Evolutionary conservation across 1,140 invertebrate species (phyloP), one percentile per base, ranked within the genome.

Genomic region (Brachionus sp.): DNA sequence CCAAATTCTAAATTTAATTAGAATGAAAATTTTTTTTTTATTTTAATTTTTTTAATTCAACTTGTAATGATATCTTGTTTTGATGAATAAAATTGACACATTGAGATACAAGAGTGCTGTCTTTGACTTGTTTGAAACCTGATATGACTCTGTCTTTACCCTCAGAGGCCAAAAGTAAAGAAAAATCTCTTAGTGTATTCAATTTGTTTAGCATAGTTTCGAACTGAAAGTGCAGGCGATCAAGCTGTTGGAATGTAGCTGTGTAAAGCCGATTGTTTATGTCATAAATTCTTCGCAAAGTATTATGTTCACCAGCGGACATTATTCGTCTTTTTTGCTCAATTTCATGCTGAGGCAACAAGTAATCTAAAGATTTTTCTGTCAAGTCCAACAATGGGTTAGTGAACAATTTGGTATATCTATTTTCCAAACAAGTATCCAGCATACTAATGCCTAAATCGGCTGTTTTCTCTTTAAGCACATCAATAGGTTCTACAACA

Each of bases 321-420:
- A 35, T 29, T 10, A 25, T n/a, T 25, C 23, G 37, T 19, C 13
- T 29, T 46, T 44, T 44, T 4, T 75, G 70, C 5, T 73, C 50
- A n/a, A 57, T 37, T 73, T 33, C n/a, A 29, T 70, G 66, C 7
- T 75, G 39, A 25, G 39, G 39, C n/a, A 75, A 46, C 23, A 42
- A 75, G 44, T 75, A 75, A 12, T 75, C 70, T 12, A 75, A 19
- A 2, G 70, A 75, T 46, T 75, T 75, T 33, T 75, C 70, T 23
- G 70, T 75, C 44, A 75, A 75, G 44, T 75, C 13, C 70, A 75
- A 75, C 10, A 75, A 16, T 50, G 70, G 70, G 46, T 75, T 46
- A 25, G 70, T 75, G 1, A 75, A 19, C 44, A 75, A 44, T 33
- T 75, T 75, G 33, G 70, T 19, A 44, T 75, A 75, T 75, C 33